phyloP scores from a whole-genome alignment of 2,113 vertebrate genomes.

The Forbesichthys agassizii region DNA sequence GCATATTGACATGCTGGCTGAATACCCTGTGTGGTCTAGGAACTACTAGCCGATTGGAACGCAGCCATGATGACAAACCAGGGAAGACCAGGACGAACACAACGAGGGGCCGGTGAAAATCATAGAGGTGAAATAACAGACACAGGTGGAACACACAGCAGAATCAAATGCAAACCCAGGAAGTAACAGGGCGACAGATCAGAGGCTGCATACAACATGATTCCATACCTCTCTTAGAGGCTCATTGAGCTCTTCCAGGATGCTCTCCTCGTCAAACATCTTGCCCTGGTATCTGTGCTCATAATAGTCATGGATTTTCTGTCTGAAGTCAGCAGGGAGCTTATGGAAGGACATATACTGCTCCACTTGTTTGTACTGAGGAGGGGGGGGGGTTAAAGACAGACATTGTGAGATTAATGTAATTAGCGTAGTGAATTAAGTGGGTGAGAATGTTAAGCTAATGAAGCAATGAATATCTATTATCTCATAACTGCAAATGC shows the following conservation, averaged over 20 bases:
- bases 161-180: too few relatives aligned
- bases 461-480: neutral
- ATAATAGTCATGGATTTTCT: conserved; percentile 97
- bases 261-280: conserved; percentile 99
- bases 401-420: conserved; percentile 23
- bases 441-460: conserved; percentile 17
- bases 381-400: conserved; percentile 24
- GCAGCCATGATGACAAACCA: too few relatives aligned
- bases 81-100: too few relatives aligned
- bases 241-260: conserved; percentile 92
- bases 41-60: too few relatives aligned
- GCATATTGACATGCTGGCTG: too few relatives aligned
- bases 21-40: too few relatives aligned
- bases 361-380: conserved; percentile 97
- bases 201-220: conserved; percentile 60
- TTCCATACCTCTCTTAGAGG: conserved; percentile 88
- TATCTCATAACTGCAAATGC: neutral
- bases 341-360: conserved; percentile 99
- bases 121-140: too few relatives aligned
- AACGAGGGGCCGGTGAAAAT: too few relatives aligned
- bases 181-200: too few relatives aligned
- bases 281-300: conserved; percentile 98
- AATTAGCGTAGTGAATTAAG: neutral
- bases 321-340: conserved; percentile 92
- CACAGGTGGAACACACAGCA: too few relatives aligned